A percentile compares a stretch with the other conserved stretches of the same genome.
Conservation (phyloP, 2,797 vertebrate genomes). For the Enteromius viviparus region DNA sequence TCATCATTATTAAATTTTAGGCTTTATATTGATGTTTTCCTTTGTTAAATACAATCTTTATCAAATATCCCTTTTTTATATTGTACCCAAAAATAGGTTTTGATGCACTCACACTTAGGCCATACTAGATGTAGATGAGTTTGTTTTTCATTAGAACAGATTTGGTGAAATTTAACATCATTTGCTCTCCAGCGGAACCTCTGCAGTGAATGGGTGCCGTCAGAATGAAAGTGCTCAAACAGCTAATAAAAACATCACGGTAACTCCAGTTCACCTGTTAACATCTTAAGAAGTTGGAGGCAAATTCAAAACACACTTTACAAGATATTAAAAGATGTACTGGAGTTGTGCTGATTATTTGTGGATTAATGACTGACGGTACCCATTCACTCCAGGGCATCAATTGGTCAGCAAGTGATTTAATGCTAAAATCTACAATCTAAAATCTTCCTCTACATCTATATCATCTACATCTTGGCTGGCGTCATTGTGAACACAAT, state of each 20-base stretch:
- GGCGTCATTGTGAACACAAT: background rate
- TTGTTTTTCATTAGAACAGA: background rate
- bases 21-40: background rate
- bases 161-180: background rate
- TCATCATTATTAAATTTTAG: background rate
- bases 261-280: background rate
- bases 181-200: background rate
- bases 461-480: background rate
- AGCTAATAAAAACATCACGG: background rate
- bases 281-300: background rate
- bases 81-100: background rate
- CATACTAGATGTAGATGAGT: no score
- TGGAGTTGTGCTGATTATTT: background rate
- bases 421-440: background rate
- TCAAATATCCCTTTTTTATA: background rate
- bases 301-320: background rate
- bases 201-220: background rate
- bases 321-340: background rate
- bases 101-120: no score
- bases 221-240: background rate
- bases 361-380: background rate
- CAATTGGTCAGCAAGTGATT: background rate
- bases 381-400: background rate
- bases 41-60: constrained; percentile 1
- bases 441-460: background rate